phyloP scores from a whole-genome alignment of 2,113 vertebrate genomes.

The Ailuropoda melanoleuca region DNA sequence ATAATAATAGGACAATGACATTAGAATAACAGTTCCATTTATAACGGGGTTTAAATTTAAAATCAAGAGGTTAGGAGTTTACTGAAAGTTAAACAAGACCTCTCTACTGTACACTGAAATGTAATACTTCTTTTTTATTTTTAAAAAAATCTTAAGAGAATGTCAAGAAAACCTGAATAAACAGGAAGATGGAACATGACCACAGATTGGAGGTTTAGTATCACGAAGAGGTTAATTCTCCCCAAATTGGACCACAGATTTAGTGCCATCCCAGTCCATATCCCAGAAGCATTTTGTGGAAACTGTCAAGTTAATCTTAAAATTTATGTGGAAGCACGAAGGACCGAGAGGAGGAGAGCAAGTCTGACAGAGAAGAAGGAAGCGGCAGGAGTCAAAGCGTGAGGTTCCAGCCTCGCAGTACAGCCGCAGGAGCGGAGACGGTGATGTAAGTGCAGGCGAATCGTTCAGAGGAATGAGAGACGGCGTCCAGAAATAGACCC shows the following conservation, averaged over 20 bases:
- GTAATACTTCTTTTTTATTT: neutral
- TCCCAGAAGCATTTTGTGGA: neutral
- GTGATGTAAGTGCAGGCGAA: accelerated
- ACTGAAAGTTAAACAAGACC: neutral
- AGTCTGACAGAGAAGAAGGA: neutral
- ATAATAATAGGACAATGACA: neutral
- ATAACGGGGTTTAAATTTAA: neutral
- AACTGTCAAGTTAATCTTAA: neutral
- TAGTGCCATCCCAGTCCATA: neutral
- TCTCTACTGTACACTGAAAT: neutral
- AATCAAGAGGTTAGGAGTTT: neutral
- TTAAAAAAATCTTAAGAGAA: neutral
- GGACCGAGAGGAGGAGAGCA: neutral
- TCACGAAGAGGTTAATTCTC: too few species aligned
- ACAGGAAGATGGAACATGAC: too few species aligned
- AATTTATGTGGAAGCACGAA: neutral
- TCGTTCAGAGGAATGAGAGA: accelerated
- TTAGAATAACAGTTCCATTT: neutral
- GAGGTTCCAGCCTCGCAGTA: accelerated
- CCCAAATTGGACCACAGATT: neutral
- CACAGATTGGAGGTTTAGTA: accelerated
- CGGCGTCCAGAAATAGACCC: neutral
- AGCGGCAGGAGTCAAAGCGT: too few species aligned
- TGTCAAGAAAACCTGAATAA: neutral
- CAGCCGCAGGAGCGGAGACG: accelerated